Conservation (phyloP, 1,140 invertebrate species). For the Luehdorfia chinensis region DNA sequence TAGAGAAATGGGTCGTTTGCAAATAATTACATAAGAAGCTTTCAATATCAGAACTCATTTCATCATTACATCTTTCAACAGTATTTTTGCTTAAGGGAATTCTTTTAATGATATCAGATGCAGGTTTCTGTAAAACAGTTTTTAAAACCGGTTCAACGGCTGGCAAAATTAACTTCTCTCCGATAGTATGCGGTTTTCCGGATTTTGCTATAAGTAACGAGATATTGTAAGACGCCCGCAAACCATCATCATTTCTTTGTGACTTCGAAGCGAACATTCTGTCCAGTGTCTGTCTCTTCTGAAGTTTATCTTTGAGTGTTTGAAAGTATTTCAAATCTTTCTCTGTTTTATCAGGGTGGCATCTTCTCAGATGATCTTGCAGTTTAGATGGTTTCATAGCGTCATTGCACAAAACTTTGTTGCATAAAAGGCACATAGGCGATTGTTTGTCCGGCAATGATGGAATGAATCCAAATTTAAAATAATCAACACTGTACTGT, state of each 20-base stretch:
- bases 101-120: slow-evolving; percentile 49
- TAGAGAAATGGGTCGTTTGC: too few species aligned
- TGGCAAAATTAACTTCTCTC: too few species aligned
- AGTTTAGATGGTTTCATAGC: slow-evolving; percentile 29
- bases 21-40: too few species aligned
- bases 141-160: slow-evolving; percentile 37
- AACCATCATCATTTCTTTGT: slow-evolving; percentile 41
- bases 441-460: too few species aligned
- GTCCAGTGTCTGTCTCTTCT: slow-evolving; percentile 4
- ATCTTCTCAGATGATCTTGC: slow-evolving; percentile 19
- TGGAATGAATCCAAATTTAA: slow-evolving; percentile 20
- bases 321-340: slow-evolving; percentile 21
- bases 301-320: background rate
- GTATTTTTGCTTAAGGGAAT: too few species aligned
- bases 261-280: slow-evolving; percentile 16
- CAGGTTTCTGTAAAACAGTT: slow-evolving; percentile 39
- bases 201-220: too few species aligned
- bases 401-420: slow-evolving; percentile 31
- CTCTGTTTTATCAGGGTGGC: slow-evolving; percentile 29
- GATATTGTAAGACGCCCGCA: too few species aligned
- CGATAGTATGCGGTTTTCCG: too few species aligned
- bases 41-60: too few species aligned
- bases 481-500: slow-evolving; percentile 20
- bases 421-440: too few species aligned
- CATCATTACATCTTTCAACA: too few species aligned